Conservation (phyloP, 2,888 invertebrate genomes). For the Pyrrhosoma nymphula region DNA sequence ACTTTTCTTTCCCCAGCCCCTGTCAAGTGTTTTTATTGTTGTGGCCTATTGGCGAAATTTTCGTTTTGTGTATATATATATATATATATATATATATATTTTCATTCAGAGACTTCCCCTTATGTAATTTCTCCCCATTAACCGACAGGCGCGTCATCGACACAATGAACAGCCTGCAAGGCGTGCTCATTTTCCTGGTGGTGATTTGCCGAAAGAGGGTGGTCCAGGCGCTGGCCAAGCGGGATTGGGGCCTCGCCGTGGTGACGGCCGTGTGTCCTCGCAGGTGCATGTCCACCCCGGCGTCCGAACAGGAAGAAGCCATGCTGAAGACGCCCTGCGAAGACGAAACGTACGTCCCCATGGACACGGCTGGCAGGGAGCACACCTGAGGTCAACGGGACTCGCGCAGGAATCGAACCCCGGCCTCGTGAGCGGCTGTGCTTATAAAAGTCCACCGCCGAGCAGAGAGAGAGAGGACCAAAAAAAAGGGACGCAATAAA, state of each 20-base stretch:
- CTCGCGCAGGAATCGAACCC: neutral
- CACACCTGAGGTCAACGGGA: neutral
- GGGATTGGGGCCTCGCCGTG: slow-evolving; percentile 65
- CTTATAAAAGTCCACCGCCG: neutral
- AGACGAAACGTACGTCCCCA: slow-evolving; percentile 72
- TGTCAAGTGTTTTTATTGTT: no score
- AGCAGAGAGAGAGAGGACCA: neutral
- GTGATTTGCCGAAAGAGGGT: slow-evolving; percentile 80
- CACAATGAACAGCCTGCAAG: slow-evolving; percentile 82
- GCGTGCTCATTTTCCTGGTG: slow-evolving; percentile 82
- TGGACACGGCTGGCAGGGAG: neutral
- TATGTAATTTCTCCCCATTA: no score
- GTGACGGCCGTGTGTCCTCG: slow-evolving; percentile 32
- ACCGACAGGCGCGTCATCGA: slow-evolving; percentile 79
- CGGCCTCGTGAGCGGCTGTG: neutral
- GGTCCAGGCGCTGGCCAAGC: slow-evolving; percentile 77
- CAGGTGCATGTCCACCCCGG: slow-evolving; percentile 73
- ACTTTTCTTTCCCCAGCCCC: no score
- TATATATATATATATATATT: no score
- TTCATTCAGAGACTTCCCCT: no score
- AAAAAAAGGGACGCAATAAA: neutral
- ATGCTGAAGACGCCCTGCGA: slow-evolving; percentile 72
- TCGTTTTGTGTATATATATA: no score
- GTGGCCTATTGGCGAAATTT: no score
- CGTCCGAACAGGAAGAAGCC: slow-evolving; percentile 76